Evolutionary conservation across 2,888 invertebrate genomes (phyloP), one percentile per base, ranked within the genome.

Genomic region (Caradrina clavipalpis): DNA sequence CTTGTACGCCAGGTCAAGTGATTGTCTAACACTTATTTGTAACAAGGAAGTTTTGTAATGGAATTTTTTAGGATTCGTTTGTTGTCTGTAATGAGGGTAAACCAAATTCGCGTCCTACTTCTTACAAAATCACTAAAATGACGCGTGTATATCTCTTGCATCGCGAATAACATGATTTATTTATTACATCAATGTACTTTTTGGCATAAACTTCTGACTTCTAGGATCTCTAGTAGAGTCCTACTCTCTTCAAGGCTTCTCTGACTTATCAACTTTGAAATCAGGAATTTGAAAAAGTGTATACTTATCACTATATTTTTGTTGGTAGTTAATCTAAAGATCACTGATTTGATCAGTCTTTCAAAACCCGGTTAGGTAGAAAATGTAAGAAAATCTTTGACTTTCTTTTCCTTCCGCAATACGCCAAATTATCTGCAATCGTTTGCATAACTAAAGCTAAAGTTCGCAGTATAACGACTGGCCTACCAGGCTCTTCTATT

Each of bases 391-490:
- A 49, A 31, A 15, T 15, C n/a, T n/a, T 47, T 15, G 19, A 2
- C 17, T 5, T 45, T 11, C 17, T 45, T 45, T 31, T 31, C 13
- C 10, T 53, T 53, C 13, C 26, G 6, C 7, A 42, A 19, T 19
- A 71, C 1, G 0, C 7, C 6, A 13, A 51, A 3, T 11, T 15
- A 3, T 39, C 7, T 53, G 11, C 13, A 26, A 13, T 10, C 6
- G 1, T 35, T 59, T 60, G 22, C 7, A 39, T 8, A 35, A 1
- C 10, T 47, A 22, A 0, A 67, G 11, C 13, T 0, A 35, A 35
- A 69, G 45, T 73, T 63, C 47, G 54, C 63, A 53, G 47, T 39
- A 35, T 39, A 54, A 73, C 21, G 39, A 26, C 47, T 47, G 50
- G 1, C 17, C 19, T 17, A 31, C 2, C 4, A 10, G 57, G 11